These are phyloP conservation scores for Helicolenus hilgendorfi DNA, from an alignment of 2,797 vertebrate genomes.

Conservation along the genomic window DNA sequence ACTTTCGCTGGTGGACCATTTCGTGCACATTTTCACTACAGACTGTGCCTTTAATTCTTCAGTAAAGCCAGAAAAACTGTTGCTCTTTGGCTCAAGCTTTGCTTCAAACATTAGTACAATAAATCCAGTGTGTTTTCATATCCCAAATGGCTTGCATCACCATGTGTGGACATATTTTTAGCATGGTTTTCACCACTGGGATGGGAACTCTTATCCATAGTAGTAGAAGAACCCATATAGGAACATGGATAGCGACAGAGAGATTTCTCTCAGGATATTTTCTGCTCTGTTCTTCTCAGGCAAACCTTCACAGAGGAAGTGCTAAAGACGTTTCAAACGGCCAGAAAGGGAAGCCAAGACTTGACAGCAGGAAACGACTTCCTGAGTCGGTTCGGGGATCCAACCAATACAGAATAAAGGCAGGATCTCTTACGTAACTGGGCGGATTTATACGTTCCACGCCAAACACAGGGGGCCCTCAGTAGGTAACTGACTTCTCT, in stretches of 20 bases:
- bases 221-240: neutral
- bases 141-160: neutral
- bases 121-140: neutral
- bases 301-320: conserved; percentile 50
- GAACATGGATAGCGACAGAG: neutral
- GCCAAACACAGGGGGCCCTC: conserved; percentile 44
- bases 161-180: neutral
- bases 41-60: neutral
- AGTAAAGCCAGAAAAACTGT: neutral
- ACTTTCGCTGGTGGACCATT: neutral
- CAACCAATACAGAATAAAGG: conserved; percentile 35
- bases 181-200: neutral
- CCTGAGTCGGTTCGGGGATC: conserved; percentile 42
- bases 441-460: conserved; percentile 48
- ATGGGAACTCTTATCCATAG: neutral
- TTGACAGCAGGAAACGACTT: conserved; percentile 60
- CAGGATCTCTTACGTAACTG: conserved; percentile 60
- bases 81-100: neutral
- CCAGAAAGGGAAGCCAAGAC: conserved; percentile 48
- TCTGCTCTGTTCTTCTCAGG: neutral
- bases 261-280: conserved; percentile 18
- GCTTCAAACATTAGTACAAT: neutral
- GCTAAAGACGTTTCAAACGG: conserved; percentile 37
- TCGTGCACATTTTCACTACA: neutral
- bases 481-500: conserved; percentile 14